These are phyloP conservation scores for Accipiter virgatus DNA, from an alignment of 2,113 vertebrate genomes.

Conservation along the genomic window DNA sequence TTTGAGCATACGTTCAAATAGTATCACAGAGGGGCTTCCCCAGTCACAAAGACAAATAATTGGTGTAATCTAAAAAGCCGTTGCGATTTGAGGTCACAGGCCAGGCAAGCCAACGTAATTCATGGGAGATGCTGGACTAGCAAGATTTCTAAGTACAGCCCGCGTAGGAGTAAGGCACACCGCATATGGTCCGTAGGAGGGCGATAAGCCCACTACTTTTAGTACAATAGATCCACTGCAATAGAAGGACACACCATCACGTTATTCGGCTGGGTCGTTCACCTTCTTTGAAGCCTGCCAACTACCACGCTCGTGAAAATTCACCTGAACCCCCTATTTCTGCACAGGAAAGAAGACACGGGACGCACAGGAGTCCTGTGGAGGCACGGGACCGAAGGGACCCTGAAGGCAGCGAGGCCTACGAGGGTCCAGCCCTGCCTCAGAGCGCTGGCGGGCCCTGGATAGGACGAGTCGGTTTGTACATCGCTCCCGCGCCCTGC, in stretches of 20 bases:
- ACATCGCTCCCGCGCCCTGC: accelerated
- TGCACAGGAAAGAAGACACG: accelerated
- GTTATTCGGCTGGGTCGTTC: background rate
- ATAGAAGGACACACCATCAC: background rate
- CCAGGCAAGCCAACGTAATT: background rate
- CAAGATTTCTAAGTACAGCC: background rate
- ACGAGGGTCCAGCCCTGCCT: background rate
- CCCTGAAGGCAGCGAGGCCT: background rate
- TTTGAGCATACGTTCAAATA: background rate
- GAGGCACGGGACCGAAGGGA: background rate
- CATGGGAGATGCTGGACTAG: too few species aligned
- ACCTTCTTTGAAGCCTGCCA: background rate
- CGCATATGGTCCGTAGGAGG: too few species aligned
- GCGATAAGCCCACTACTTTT: background rate
- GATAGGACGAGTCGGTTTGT: accelerated
- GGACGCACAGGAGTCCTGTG: accelerated
- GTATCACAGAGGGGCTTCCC: background rate
- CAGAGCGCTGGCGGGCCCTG: too few species aligned
- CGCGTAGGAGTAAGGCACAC: background rate
- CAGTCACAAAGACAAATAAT: background rate
- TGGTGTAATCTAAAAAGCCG: background rate
- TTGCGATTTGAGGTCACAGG: background rate
- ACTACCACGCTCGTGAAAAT: background rate
- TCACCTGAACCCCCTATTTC: background rate
- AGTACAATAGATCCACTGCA: too few species aligned